Evolutionary conservation across 2,888 invertebrate species (phyloP), one percentile per base, ranked within the genome.

Genomic region (Acrobasis repandana): DNA sequence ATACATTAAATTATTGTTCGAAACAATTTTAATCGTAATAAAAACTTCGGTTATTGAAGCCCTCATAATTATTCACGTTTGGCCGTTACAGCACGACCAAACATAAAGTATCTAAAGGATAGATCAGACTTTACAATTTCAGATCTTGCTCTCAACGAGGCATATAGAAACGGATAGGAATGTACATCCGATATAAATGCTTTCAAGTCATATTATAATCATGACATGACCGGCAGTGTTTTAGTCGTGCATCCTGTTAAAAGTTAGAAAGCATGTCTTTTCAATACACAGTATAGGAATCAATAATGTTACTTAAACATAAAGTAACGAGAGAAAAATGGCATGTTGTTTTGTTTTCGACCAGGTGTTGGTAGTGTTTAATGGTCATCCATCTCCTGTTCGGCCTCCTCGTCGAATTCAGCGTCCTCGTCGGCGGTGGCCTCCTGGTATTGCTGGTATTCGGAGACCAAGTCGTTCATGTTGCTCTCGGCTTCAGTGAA

Each of bases 401-500:
- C 95, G 69, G 94, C 94, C 73, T 95, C 95, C 85, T 96, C 96
- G 74, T 96, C 96, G 86, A 96, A 96, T 88, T 96, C 96, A 0
- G 95, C 95, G 79, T 96, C 96, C 80, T 96, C 96, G 77, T 96
- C 96, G 71, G 96, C 95, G 67, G 96, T 96, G 65, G 96, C 97
- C 85, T 96, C 97, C 90, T 98, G 97, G 93, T 97, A 98, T 83
- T 97, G 98, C 86, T 98, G 98, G 89, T 98, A 98, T 86, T 97
- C 97, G 0, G 96, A 96, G 9, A 97, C 96, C 85, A 97, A 87
- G 81, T 97, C 97, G 87, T 97, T 98, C 98, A 98, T 98, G 94
- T 98, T 98, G 83, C 97, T 97, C 93, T 97, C 95, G 3, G 96
- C 98, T 88, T 98, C 98, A 8, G 97, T 98, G 94, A 98, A 98